Conservation (phyloP, 1,140 invertebrate genomes). For the Bactericera cockerelli region DNA sequence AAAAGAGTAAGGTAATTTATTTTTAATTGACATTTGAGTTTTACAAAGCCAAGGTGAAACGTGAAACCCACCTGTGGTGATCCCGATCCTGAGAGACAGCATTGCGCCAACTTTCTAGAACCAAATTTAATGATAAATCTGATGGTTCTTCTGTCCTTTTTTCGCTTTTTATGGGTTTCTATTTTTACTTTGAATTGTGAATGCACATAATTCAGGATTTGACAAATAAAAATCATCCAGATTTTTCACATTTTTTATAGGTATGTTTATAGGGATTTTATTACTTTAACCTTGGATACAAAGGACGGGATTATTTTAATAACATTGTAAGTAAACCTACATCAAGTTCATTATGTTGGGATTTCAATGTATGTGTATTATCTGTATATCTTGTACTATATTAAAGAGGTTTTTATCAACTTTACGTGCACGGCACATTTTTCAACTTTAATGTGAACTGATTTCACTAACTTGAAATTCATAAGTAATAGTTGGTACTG, state of each 20-base stretch:
- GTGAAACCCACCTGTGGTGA: neutral
- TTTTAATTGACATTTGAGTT: neutral
- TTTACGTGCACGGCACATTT: too few relatives aligned
- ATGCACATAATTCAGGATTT: neutral
- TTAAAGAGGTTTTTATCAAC: too few relatives aligned
- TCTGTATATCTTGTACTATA: too few relatives aligned
- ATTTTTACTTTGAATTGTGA: neutral
- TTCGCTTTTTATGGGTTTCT: neutral
- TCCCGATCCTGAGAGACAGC: neutral
- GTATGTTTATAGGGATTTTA: too few relatives aligned
- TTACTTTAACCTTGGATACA: too few relatives aligned
- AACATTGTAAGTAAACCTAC: too few relatives aligned
- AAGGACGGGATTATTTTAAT: too few relatives aligned
- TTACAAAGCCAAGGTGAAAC: neutral
- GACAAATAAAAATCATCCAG: neutral
- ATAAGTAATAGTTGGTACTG: too few relatives aligned
- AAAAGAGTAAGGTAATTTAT: constrained; percentile 7
- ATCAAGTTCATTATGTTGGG: too few relatives aligned
- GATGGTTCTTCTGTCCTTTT: neutral
- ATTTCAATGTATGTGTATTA: too few relatives aligned
- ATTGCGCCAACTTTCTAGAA: neutral
- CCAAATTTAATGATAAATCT: neutral
- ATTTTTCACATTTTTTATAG: neutral
- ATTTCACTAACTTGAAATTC: too few relatives aligned
- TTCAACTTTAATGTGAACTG: too few relatives aligned